Evolutionary conservation across 1,140 invertebrate genomes (phyloP), one percentile per base, ranked within the genome.

Genomic region (Druon quercuslanigerum): DNA sequence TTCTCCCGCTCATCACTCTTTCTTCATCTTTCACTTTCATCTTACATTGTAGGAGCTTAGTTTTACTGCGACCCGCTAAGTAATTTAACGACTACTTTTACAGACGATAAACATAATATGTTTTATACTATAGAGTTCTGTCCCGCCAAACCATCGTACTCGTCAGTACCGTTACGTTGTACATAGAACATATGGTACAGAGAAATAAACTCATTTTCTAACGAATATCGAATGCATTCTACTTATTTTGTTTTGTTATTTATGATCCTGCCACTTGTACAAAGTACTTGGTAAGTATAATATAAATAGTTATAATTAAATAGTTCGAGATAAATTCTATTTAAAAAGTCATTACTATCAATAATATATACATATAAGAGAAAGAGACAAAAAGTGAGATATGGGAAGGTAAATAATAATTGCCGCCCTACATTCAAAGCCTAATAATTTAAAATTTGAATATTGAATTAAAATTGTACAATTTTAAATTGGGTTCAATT

Each of bases 121-220:
- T 86, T 86, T 85, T 86, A 82, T 84, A 90, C 82, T 87, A 87
- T 82, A 85, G 87, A 90, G 87, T 90, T 87, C 81, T 87, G 85
- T 87, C 83, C 84, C 83, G 86, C 83, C 84, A 78, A 89, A 88
- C 82, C 84, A 88, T 90, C 89, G 88, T 90, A 89, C 88, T 88
- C 86, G 85, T 90, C 88, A 86, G 88, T 91, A 90, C 87, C 88
- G 85, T 89, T 88, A 90, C 85, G 86, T 90, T 91, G 90, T 91
- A 91, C 88, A 91, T 90, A 91, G 85, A 88, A 84, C 90, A 88
- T 90, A 87, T 88, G 90, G 89, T 90, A 90, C 87, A 86, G 89
- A 90, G 89, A 91, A 91, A 91, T 91, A 91, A 91, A 91, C 88
- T 90, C 89, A 90, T 90, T 91, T 91, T 91, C 89, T 90, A 90